phyloP scores from a whole-genome alignment of 2,888 invertebrate species.

The Trypoxylon attenuatum region DNA sequence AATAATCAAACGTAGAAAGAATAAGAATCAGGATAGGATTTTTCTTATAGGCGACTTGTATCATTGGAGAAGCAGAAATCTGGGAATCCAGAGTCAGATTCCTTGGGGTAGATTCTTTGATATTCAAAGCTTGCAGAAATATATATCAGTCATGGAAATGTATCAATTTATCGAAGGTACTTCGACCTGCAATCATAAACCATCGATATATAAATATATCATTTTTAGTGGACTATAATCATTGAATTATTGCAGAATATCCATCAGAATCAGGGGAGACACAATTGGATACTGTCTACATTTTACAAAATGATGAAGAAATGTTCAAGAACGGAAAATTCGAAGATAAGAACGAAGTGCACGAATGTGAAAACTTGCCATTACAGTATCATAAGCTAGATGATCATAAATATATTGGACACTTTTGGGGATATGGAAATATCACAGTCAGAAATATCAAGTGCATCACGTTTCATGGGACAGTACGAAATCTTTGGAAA shows the following conservation, averaged over 20 bases:
- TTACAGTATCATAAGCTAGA: conserved; percentile 65
- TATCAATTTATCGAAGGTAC: conserved; percentile 84
- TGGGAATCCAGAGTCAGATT: conserved; percentile 78
- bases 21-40: no score
- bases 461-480: conserved; percentile 91
- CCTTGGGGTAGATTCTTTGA: conserved; percentile 94
- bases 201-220: neutral
- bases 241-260: conserved; percentile 71
- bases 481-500: conserved; percentile 79
- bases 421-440: conserved; percentile 85
- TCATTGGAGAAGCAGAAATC: conserved; percentile 86
- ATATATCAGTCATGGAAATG: conserved; percentile 91
- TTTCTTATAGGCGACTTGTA: conserved; percentile 78
- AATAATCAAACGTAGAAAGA: no score
- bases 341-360: conserved; percentile 86
- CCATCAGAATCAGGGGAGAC: conserved; percentile 71
- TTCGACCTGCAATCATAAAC: no score
- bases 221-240: neutral
- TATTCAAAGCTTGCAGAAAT: conserved; percentile 83
- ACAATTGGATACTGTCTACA: conserved; percentile 84
- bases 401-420: conserved; percentile 73
- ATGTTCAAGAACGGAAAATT: conserved; percentile 89
- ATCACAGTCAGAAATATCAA: conserved; percentile 80
- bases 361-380: conserved; percentile 73
- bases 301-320: conserved; percentile 89